Evolutionary conservation across 2,888 invertebrate genomes (phyloP), one percentile per base, ranked within the genome.

Genomic region (Aspidiotus destructor): DNA sequence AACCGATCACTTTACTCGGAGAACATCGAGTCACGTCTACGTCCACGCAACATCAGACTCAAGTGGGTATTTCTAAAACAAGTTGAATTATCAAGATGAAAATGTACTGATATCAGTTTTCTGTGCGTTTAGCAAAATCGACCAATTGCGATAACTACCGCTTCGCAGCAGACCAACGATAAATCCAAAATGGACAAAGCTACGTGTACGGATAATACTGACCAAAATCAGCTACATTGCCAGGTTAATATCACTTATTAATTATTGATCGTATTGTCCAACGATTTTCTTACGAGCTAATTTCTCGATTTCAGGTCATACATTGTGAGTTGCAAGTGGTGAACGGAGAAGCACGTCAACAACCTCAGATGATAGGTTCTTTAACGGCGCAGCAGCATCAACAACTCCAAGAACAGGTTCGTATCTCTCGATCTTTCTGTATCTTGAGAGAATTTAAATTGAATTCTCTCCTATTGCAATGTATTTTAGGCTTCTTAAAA

Each of bases 301-400:
- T 52, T 52, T 52, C 15, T 28, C 28, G 28, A 28, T 3, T 3
- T 13, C 61, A 60, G 60, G 61, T 65, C 11, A 61, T 64, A 78
- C 62, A 78, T 71, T 77, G 81, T 70, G 77, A 78, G 73, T 74
- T 77, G 76, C 72, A 80, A 77, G 74, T 83, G 68, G 77, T 62
- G 8, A 62, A 62, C 40, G 69, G 62, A 7, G 65, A 65, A 48
- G 55, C 53, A n/a, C 65, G 71, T n/a, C 68, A 62, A 58, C 67
- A 70, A 57, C 69, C 60, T 40, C 68, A 70, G 44, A 55, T 60
- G 62, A 68, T 70, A 54, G 71, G 71, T 64, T 70, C 72, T 10
- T 70, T 73, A 13, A 72, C 73, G 8, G 72, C 72, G n/a, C 73
- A 73, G 53, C 73, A 73, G 64, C 72, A 72, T 15, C 73, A 73